Conservation (phyloP, 2,888 invertebrate species). For the Euplexia lucipara region DNA sequence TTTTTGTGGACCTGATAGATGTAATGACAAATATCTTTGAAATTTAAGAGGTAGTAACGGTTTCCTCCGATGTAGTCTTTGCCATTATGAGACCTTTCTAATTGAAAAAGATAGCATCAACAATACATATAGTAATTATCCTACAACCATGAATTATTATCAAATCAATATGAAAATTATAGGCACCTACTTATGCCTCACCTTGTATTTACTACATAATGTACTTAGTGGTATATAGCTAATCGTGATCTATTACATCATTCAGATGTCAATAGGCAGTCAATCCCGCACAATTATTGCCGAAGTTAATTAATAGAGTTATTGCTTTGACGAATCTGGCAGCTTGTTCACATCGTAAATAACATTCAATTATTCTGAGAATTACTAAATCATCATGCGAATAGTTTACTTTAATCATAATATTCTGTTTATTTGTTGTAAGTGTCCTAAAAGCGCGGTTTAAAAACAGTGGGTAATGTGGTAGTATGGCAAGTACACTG, state of each 20-base stretch:
- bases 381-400: slow-evolving; percentile 5
- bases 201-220: slow-evolving; percentile 4
- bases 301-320: slow-evolving; percentile 29
- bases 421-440: not conserved
- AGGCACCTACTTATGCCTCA: not conserved
- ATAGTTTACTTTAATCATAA: not conserved
- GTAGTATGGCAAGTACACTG: no score
- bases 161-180: not conserved
- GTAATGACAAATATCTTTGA: no score
- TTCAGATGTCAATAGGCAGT: slow-evolving; percentile 53
- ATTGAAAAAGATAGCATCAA: not conserved
- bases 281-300: slow-evolving; percentile 31
- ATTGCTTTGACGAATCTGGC: slow-evolving; percentile 20
- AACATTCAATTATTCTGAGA: slow-evolving; percentile 17
- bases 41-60: no score
- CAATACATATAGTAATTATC: not conserved
- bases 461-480: not conserved
- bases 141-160: not conserved
- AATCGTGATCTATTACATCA: slow-evolving; percentile 33
- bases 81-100: not conserved
- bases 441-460: not conserved
- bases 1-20: no score
- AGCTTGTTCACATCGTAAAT: slow-evolving; percentile 11
- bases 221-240: not conserved
- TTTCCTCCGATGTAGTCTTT: no score